Percentiles rank a stretch among this genome's conserved stretches.
Conservation (phyloP, 2,113 vertebrate genomes). For the Carettochelys insculpta region DNA sequence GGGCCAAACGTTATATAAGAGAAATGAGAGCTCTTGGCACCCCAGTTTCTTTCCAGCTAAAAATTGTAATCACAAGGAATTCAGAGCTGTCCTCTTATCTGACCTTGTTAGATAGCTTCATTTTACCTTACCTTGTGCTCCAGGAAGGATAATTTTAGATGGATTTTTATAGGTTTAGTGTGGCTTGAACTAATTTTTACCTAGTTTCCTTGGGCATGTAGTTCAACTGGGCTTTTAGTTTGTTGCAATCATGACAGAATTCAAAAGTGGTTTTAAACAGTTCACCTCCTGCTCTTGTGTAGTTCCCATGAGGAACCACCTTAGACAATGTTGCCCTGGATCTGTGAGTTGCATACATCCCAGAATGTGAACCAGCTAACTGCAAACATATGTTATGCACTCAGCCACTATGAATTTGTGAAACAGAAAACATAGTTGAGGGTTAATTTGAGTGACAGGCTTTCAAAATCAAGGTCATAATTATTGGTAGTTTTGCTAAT, state of each 20-base stretch:
- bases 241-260: too few species aligned
- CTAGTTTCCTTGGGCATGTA: background rate
- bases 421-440: too few species aligned
- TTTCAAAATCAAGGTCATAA: too few species aligned
- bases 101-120: background rate
- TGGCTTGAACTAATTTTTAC: background rate
- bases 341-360: too few species aligned
- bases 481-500: too few species aligned
- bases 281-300: background rate
- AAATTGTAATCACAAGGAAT: background rate
- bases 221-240: background rate
- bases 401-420: too few species aligned
- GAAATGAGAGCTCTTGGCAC: background rate
- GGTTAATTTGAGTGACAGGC: too few species aligned
- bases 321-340: too few species aligned
- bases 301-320: too few species aligned
- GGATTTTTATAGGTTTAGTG: background rate
- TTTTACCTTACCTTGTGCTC: background rate
- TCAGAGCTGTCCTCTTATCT: background rate
- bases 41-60: background rate
- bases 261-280: background rate
- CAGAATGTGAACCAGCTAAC: too few species aligned
- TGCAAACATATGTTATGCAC: too few species aligned
- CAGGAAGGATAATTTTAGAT: background rate
- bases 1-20: background rate